Evolutionary conservation across 2,888 invertebrate genomes (phyloP), one percentile per base, ranked within the genome.

Genomic region (Melieria picta): DNA sequence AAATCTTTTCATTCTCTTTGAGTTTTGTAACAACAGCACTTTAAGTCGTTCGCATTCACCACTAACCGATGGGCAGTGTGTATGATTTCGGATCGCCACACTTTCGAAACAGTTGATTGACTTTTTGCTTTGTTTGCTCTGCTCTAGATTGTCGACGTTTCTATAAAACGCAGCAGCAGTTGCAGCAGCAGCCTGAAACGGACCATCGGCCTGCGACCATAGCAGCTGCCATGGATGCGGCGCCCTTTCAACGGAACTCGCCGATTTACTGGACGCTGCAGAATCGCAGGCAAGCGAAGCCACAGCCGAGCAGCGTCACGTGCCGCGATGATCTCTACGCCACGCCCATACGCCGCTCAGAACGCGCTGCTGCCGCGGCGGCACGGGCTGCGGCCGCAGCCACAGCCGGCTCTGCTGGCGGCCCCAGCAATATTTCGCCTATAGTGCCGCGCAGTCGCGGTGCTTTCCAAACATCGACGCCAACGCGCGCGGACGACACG

Each of bases 381-480:
- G 76, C 75, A 7, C 71, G 77, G 7, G 65, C 76, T 43, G 46
- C 63, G 76, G 65, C 72, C 74, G 46, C 75, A 55, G 63, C 80
- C 42, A 75, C 74, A n/a, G 71, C 57, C 76, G 64, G 46, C 60
- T 76, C 63, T 66, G 48, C 42, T 48, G 61, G 47, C 48, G 45
- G 57, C 16, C 48, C 13, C 43, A 65, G 55, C 77, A 77, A 87
- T 84, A 90, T 92, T 83, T 92, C 92, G 58, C 92, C 92, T 7
- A 91, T 92, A 76, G 91, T 91, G 84, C 91, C 92, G 5, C 86
- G 91, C 74, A 89, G 88, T 77, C 84, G 88, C 7, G 89, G 88
- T 11, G 86, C 89, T 45, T 92, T 93, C 78, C 90, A 91, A 83
- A 91, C 92, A 45, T 93, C 93, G 10, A 93, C 93, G 16, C 93